A percentile compares a stretch with the other conserved stretches of the same genome.
These are phyloP conservation scores for Acromyrmex heyeri DNA, from an alignment of 1,140 invertebrate species.

Conservation along the genomic window DNA sequence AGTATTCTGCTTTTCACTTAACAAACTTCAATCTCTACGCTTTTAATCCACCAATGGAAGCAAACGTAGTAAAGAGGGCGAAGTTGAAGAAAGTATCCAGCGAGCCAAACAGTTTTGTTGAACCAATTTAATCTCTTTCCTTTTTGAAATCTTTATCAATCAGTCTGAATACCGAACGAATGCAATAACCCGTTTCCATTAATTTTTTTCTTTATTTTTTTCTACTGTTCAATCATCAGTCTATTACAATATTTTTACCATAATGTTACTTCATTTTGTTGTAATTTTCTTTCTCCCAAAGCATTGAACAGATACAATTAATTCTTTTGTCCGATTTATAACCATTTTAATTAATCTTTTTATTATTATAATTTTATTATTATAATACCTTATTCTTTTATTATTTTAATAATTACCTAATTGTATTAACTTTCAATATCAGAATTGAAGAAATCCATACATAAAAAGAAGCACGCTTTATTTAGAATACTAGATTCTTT, in stretches of 20 bases:
- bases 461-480: neutral
- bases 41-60: conserved; percentile 34
- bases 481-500: neutral
- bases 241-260: neutral
- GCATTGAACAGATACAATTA: neutral
- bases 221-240: neutral
- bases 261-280: neutral
- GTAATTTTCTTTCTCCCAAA: neutral
- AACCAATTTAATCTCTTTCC: conserved; percentile 44
- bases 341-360: neutral
- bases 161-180: neutral
- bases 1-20: neutral
- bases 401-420: neutral
- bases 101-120: conserved; percentile 32
- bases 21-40: conserved; percentile 20
- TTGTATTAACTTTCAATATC: neutral
- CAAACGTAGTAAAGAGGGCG: conserved; percentile 7
- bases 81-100: conserved; percentile 11
- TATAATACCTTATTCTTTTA: neutral
- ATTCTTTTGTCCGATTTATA: neutral
- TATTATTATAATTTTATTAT: neutral
- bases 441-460: neutral
- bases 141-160: conserved; percentile 9
- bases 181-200: neutral
- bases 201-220: conserved; percentile 12